phyloP scores from a whole-genome alignment of 2,113 vertebrate species.

The Archocentrus centrarchus region DNA sequence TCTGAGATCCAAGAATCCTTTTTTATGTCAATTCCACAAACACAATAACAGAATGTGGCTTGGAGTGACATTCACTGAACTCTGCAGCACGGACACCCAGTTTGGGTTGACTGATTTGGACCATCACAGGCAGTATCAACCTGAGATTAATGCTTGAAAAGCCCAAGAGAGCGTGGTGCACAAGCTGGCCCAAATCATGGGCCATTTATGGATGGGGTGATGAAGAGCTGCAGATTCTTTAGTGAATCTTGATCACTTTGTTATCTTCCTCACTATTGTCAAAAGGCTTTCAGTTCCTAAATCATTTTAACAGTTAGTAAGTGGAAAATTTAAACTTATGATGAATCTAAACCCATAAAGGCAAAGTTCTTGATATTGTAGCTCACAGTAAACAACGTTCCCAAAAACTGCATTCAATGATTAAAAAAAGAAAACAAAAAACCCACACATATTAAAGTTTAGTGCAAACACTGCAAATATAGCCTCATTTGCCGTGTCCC shows the following conservation, averaged over 20 bases:
- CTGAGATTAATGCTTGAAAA: constrained; percentile 38
- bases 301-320: neutral
- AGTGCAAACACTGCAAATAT: neutral
- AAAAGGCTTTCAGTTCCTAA: neutral
- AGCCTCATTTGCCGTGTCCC: neutral
- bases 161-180: neutral
- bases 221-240: constrained; percentile 5
- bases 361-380: neutral
- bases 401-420: neutral
- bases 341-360: neutral
- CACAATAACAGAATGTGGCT: neutral
- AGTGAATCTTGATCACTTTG: neutral
- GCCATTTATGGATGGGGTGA: neutral
- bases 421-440: neutral
- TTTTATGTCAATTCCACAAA: neutral
- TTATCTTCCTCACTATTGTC: neutral
- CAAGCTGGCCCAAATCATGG: constrained; percentile 2
- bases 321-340: neutral
- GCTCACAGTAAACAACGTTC: neutral
- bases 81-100: neutral
- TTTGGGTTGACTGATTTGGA: constrained; percentile 14
- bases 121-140: constrained; percentile 25
- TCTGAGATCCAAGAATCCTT: neutral
- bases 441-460: too few relatives aligned
- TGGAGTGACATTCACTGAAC: neutral